Evolutionary conservation across 2,888 invertebrate genomes (phyloP).

Genomic region (Seladonia tumulorum): DNA sequence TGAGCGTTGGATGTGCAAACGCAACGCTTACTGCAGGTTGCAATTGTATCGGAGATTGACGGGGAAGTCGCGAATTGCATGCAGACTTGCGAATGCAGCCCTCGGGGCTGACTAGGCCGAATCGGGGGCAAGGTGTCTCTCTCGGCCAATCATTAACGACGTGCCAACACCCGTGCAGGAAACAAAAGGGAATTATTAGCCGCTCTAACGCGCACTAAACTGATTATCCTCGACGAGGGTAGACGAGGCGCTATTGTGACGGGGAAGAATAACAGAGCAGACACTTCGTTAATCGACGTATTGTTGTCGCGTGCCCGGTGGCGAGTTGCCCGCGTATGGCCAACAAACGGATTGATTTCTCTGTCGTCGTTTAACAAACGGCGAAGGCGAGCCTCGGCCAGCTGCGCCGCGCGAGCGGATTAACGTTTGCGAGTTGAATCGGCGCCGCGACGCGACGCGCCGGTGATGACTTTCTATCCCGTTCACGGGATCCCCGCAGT

Average conservation of each 20-base stretch:
- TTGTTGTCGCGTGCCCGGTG: slow-evolving; percentile 66
- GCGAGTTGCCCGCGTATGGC: slow-evolving; percentile 54
- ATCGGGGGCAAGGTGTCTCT: slow-evolving; percentile 42
- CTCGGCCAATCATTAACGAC: slow-evolving; percentile 65
- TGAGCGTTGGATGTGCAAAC: background rate
- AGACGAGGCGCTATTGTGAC: slow-evolving; percentile 72
- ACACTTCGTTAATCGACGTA: slow-evolving; percentile 78
- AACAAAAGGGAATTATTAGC: slow-evolving; percentile 79
- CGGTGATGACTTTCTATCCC: slow-evolving; percentile 6
- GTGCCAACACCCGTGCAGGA: slow-evolving; percentile 51
- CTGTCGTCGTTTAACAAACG: slow-evolving; percentile 47
- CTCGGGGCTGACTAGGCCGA: slow-evolving; percentile 44
- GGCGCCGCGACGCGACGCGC: background rate
- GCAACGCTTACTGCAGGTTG: background rate
- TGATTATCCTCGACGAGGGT: slow-evolving; percentile 72
- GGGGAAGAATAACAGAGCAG: slow-evolving; percentile 74
- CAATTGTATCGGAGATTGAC: slow-evolving; percentile 42
- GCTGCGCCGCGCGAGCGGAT: background rate
- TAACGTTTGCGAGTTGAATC: slow-evolving; percentile 25
- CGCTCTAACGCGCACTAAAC: slow-evolving; percentile 75
- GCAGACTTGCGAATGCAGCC: slow-evolving; percentile 28
- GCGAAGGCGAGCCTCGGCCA: slow-evolving; percentile 23
- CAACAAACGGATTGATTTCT: slow-evolving; percentile 77
- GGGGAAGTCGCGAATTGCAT: slow-evolving; percentile 24
- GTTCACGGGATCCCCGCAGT: slow-evolving; percentile 26